Conservation (phyloP, 2,797 vertebrate species). For the Crenichthys baileyi region DNA sequence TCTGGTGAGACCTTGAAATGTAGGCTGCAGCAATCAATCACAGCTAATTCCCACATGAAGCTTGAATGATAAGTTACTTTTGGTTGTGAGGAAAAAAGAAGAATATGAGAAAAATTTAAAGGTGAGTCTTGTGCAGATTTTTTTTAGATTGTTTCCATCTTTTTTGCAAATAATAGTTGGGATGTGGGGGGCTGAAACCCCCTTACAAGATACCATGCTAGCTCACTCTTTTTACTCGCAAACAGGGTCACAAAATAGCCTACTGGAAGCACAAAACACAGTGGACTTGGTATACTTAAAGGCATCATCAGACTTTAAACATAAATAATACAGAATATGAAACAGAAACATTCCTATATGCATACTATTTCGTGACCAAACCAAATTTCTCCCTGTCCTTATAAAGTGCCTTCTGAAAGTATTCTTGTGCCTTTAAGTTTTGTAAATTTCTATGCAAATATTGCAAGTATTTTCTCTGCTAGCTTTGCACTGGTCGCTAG, state of each 20-base stretch:
- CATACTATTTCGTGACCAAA: neutral
- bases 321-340: neutral
- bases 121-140: conserved; percentile 39
- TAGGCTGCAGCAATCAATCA: conserved; percentile 75
- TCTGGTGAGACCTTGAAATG: conserved; percentile 73
- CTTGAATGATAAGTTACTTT: conserved; percentile 66
- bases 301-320: neutral
- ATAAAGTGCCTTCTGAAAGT: neutral
- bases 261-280: neutral
- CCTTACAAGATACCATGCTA: neutral
- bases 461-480: neutral
- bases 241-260: neutral
- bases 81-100: conserved; percentile 37
- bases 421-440: neutral
- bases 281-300: neutral
- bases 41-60: conserved; percentile 58
- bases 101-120: conserved; percentile 54
- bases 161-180: neutral
- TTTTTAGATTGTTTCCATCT: conserved; percentile 32
- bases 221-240: neutral
- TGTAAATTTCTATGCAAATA: neutral
- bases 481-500: neutral
- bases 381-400: neutral
- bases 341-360: neutral
- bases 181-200: too few species aligned